A percentile compares a stretch with the other conserved stretches of the same genome.
phyloP scores from a whole-genome alignment of 2,888 invertebrate species.

The Litoditis marina region DNA sequence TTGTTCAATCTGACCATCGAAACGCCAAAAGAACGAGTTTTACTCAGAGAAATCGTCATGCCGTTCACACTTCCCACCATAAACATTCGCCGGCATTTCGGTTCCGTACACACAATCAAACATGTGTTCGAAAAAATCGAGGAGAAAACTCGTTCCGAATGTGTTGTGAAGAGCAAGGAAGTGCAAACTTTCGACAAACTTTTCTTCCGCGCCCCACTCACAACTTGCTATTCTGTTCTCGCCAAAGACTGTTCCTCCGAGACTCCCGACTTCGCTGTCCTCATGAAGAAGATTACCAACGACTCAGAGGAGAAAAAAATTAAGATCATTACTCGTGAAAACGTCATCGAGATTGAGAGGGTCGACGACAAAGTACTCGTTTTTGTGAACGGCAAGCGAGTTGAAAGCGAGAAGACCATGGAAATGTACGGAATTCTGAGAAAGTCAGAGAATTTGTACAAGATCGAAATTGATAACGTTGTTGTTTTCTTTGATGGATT shows the following conservation, averaged over 20 bases:
- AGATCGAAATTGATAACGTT: constrained; percentile 41
- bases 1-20: constrained; percentile 32
- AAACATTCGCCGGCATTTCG: constrained; percentile 29
- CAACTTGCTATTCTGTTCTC: constrained; percentile 63
- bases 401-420: constrained; percentile 31
- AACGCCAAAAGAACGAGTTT: constrained; percentile 24
- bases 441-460: constrained; percentile 19
- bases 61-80: constrained; percentile 32
- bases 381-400: constrained; percentile 40
- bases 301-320: constrained; percentile 46
- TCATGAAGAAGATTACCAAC: constrained; percentile 56
- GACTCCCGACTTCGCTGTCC: constrained; percentile 61
- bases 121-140: constrained; percentile 24
- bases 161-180: constrained; percentile 32
- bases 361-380: constrained; percentile 26
- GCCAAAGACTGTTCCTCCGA: constrained; percentile 63
- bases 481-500: constrained; percentile 52
- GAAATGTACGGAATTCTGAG: constrained; percentile 18
- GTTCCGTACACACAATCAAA: constrained; percentile 17
- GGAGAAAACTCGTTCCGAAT: constrained; percentile 25
- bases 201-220: constrained; percentile 50
- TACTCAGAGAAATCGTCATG: constrained; percentile 21
- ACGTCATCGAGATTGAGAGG: constrained; percentile 33
- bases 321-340: constrained; percentile 42
- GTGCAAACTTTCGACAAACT: constrained; percentile 59